Evolutionary conservation across 1,140 invertebrate species (phyloP).

Genomic region (Cherax destructor): DNA sequence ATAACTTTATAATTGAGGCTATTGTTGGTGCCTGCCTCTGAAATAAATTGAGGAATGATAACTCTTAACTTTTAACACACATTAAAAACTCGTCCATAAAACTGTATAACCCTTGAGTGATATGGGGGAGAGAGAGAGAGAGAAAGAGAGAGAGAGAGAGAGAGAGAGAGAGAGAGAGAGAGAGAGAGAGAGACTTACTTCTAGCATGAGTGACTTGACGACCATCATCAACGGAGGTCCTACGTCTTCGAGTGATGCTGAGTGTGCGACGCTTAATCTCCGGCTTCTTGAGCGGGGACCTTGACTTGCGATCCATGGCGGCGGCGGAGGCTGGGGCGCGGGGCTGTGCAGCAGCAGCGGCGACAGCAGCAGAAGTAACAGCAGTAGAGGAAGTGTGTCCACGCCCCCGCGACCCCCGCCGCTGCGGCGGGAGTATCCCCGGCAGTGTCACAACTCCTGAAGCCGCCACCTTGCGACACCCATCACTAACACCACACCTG

Average conservation of each 20-base stretch:
- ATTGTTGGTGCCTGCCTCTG: too few relatives aligned
- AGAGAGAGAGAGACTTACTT: conserved; percentile 31
- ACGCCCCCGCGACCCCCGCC: background rate
- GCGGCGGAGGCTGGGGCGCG: background rate
- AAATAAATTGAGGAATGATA: too few relatives aligned
- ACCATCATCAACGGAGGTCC: conserved; percentile 47
- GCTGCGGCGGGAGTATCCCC: background rate
- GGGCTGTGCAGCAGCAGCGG: background rate
- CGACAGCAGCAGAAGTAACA: background rate
- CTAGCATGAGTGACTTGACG: conserved; percentile 47
- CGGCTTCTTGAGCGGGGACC: conserved; percentile 59
- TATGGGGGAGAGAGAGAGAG: too few relatives aligned
- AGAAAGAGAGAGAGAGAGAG: too few relatives aligned
- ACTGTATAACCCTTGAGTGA: too few relatives aligned
- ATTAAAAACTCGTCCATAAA: too few relatives aligned
- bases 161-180: background rate
- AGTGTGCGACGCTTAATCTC: conserved; percentile 46
- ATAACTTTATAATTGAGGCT: too few relatives aligned
- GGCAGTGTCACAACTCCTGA: background rate
- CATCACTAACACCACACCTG: background rate
- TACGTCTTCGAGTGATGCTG: conserved; percentile 45
- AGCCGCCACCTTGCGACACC: background rate
- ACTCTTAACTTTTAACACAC: too few relatives aligned
- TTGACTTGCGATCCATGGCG: conserved; percentile 51
- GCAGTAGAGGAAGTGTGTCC: background rate